phyloP scores from a whole-genome alignment of 1,140 invertebrate genomes.

The Papilio polytes region DNA sequence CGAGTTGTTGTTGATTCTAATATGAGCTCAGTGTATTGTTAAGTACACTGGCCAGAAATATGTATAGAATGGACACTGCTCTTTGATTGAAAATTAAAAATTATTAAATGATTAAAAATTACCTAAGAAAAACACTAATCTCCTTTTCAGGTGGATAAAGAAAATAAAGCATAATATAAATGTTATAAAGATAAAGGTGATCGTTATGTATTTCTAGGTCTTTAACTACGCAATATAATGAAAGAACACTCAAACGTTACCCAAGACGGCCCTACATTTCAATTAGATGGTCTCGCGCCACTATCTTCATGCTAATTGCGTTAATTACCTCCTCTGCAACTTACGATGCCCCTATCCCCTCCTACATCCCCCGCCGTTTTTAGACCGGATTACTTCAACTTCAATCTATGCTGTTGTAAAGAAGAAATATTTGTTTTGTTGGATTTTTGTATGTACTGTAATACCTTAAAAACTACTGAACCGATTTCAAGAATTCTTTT shows the following conservation, averaged over 20 bases:
- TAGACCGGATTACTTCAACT: conserved; percentile 56
- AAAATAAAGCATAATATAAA: no score
- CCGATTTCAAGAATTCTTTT: no score
- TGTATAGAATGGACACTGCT: not conserved
- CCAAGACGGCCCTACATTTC: conserved; percentile 60
- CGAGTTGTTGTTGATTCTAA: not conserved
- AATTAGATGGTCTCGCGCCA: conserved; percentile 66
- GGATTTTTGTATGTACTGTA: no score
- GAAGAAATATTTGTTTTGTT: no score
- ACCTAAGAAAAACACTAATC: no score
- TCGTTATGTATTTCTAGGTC: no score
- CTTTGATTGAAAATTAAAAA: not conserved
- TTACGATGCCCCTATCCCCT: conserved; percentile 42
- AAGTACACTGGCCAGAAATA: not conserved
- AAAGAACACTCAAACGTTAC: conserved; percentile 27
- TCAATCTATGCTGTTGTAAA: no score
- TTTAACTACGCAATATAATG: not conserved
- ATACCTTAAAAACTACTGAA: no score
- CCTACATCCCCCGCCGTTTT: no score
- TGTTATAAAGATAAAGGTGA: not conserved
- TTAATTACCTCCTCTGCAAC: conserved; percentile 67
- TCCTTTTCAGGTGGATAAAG: no score
- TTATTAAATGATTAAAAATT: no score
- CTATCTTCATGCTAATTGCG: conserved; percentile 63
- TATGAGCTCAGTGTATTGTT: not conserved